These are phyloP conservation scores for Australoheros scitulus DNA, from an alignment of 2,113 vertebrate species.

Conservation along the genomic window DNA sequence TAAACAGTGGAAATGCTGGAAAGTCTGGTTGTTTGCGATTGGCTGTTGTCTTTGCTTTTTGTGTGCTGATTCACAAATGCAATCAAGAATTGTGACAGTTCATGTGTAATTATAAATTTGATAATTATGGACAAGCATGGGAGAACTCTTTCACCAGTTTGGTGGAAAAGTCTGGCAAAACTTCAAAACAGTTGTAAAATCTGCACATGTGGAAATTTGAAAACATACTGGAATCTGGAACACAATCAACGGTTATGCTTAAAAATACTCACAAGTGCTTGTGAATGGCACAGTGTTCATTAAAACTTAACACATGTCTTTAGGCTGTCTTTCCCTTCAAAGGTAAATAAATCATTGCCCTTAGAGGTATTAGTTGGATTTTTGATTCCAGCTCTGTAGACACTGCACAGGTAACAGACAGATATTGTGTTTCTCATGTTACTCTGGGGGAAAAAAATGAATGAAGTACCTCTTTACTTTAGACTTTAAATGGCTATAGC, in stretches of 20 bases:
- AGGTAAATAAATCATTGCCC: no score
- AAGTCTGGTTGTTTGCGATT: neutral
- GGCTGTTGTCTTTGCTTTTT: no score
- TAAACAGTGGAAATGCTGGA: neutral
- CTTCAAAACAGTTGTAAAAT: neutral
- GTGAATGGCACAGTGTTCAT: neutral
- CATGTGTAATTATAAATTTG: no score
- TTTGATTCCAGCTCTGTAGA: neutral
- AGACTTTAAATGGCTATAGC: neutral
- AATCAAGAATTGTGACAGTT: no score
- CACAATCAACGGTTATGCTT: neutral
- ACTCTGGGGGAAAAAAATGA: neutral
- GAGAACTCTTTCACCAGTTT: no score
- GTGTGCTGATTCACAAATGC: no score
- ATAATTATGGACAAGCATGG: no score
- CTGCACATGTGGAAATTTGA: neutral
- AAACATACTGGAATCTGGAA: neutral
- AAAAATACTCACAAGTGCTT: neutral
- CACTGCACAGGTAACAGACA: neutral
- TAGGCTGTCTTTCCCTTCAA: no score
- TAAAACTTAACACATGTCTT: neutral
- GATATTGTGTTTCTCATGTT: neutral
- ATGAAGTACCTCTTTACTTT: neutral
- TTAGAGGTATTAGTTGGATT: neutral
- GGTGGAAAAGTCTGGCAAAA: neutral